Evolutionary conservation across 2,113 vertebrate genomes (phyloP).

Genomic region (Lycaon pictus): DNA sequence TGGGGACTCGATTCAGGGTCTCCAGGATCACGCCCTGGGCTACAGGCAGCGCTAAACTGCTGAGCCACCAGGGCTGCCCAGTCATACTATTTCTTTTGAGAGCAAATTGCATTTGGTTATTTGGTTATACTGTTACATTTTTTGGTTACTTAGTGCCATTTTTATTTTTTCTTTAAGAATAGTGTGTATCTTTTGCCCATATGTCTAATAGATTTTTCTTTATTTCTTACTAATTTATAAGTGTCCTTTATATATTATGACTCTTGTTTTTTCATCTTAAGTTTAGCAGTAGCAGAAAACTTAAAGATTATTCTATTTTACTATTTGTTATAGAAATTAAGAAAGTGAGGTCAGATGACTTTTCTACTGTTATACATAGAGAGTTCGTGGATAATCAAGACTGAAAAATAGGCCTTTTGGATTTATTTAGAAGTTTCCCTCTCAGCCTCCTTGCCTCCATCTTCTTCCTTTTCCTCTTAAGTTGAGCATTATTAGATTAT

Average conservation of each 20-base stretch:
- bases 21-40: no score
- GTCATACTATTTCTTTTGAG: neutral
- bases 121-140: neutral
- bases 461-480: constrained; percentile 31
- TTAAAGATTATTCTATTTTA: neutral
- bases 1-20: no score
- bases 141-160: neutral
- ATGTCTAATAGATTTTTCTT: neutral
- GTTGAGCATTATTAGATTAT: neutral
- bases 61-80: neutral
- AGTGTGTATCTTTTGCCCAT: neutral
- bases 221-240: neutral
- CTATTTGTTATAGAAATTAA: neutral
- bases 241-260: neutral
- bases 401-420: neutral
- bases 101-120: neutral
- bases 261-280: neutral
- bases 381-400: neutral
- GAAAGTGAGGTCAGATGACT: neutral
- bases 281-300: neutral
- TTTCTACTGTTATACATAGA: neutral
- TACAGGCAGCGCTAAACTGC: no score
- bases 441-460: neutral
- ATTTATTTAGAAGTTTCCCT: neutral
- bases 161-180: constrained; percentile 20